Percentiles rank a stretch among this genome's conserved stretches.
Conservation (phyloP, 2,888 invertebrate species). For the Pheosia tremula region DNA sequence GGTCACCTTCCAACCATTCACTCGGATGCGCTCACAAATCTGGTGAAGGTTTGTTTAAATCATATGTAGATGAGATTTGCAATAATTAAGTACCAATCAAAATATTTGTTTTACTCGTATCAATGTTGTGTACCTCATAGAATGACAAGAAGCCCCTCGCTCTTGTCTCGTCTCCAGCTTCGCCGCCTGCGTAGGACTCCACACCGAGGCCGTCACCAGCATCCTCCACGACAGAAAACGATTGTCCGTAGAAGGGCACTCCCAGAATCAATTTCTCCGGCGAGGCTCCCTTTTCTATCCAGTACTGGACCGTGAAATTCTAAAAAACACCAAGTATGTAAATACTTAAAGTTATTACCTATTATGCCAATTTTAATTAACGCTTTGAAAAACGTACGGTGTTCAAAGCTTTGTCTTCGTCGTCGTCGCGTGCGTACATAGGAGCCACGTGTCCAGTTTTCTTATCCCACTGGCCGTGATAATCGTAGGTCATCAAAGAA, state of each 20-base stretch:
- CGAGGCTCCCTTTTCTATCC: constrained; percentile 92
- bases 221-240: constrained; percentile 90
- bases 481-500: constrained; percentile 96
- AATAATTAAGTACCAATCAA: no score
- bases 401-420: constrained; percentile 91
- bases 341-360: neutral
- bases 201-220: constrained; percentile 88
- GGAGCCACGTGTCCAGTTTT: constrained; percentile 95
- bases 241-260: constrained; percentile 95
- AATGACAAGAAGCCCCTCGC: constrained; percentile 95
- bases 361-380: neutral
- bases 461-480: constrained; percentile 96
- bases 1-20: constrained; percentile 90
- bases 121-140: constrained; percentile 87
- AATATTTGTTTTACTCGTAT: no score
- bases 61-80: no score
- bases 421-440: constrained; percentile 91
- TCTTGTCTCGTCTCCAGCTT: constrained; percentile 94
- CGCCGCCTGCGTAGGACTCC: constrained; percentile 93
- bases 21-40: constrained; percentile 92
- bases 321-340: constrained; percentile 48
- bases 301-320: constrained; percentile 95
- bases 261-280: constrained; percentile 92
- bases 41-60: constrained; percentile 47
- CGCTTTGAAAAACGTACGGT: constrained; percentile 61